Evolutionary conservation across 2,797 vertebrate genomes (phyloP).

Genomic region (Odontamblyopus rebecca): DNA sequence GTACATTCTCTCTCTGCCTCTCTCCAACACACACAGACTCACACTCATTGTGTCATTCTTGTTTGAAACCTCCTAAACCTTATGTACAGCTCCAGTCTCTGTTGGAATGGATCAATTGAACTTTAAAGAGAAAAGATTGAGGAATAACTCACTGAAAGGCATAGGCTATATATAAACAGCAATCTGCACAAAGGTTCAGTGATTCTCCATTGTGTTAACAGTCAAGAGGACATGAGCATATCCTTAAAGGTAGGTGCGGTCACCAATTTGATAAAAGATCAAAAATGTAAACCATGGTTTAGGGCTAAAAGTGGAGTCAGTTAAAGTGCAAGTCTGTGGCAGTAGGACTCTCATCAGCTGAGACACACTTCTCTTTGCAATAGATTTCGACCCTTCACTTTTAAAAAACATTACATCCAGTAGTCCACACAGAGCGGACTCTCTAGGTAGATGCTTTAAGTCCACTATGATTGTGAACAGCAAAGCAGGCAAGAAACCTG

Average conservation of each 20-base stretch:
- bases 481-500: slow-evolving; percentile 57
- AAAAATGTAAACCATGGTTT: slow-evolving; percentile 83
- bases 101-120: slow-evolving; percentile 64
- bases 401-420: slow-evolving; percentile 40
- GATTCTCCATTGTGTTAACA: slow-evolving; percentile 74
- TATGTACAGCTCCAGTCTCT: slow-evolving; percentile 70
- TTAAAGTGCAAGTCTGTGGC: slow-evolving; percentile 88
- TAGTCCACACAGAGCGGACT: slow-evolving; percentile 36
- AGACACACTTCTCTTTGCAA: slow-evolving; percentile 72
- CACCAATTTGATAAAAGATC: slow-evolving; percentile 78
- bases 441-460: slow-evolving; percentile 58
- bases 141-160: slow-evolving; percentile 68
- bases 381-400: slow-evolving; percentile 64
- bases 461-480: slow-evolving; percentile 73
- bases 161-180: slow-evolving; percentile 75
- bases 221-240: slow-evolving; percentile 79
- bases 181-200: slow-evolving; percentile 78
- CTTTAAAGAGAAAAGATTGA: slow-evolving; percentile 67
- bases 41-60: slow-evolving; percentile 19
- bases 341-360: slow-evolving; percentile 76
- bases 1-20: slow-evolving; percentile 53
- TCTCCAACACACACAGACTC: slow-evolving; percentile 50
- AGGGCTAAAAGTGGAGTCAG: slow-evolving; percentile 77
- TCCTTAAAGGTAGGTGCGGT: slow-evolving; percentile 87
- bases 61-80: slow-evolving; percentile 33